Base-by-base conservation (phyloP, 2,113 vertebrate genomes). In the Dromaius novaehollandiae region DNA sequence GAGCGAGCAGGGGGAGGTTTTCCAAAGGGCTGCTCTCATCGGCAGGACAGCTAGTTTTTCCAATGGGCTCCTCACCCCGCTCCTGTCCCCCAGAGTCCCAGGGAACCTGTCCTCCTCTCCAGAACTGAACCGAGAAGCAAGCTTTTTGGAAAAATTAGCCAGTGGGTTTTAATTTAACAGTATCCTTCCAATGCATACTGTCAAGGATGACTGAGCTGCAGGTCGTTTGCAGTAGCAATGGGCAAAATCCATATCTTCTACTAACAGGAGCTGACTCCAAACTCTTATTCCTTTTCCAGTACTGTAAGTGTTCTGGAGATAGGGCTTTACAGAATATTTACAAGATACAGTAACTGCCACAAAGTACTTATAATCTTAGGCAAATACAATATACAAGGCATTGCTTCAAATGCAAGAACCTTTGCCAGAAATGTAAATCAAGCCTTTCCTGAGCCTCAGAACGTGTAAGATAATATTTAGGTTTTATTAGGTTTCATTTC, bases 381-480 rank as follows among this genome's bases (percentile, higher is more conserved):
- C 87, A 94, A 95, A 95, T 84, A 86, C 71, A 64, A 60, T 73
- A 76, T 11, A 91, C 71, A 93, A 92, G 46, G 65, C 85, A 83
- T 63, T 71, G 79, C 87, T 93, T 89, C 94, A 91, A 92, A 89
- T 90, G 78, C 63, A 80, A 71, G 87, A 94, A 82, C 64, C 68
- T 88, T 83, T 95, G 85, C 87, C 89, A 78, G 89, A 83, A 95
- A 94, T 91, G 87, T 89, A 95, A 95, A 96, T 97, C 93, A 96
- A 97, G 88, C 68, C 89, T 95, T 86, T 68, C 50, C 76, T 56
- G 82, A 91, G 88, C 64, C 61, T 90, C 82, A 68, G 84, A 95
- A 91, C 46, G 68, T 0, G 9, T 50, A 58, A 93, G 70, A 91
- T 75, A 93, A 81, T 95, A 88, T 91, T 96, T 95, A 83, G 93